Conservation (phyloP, 2,797 vertebrate genomes). For the Lindbergichthys nudifrons region DNA sequence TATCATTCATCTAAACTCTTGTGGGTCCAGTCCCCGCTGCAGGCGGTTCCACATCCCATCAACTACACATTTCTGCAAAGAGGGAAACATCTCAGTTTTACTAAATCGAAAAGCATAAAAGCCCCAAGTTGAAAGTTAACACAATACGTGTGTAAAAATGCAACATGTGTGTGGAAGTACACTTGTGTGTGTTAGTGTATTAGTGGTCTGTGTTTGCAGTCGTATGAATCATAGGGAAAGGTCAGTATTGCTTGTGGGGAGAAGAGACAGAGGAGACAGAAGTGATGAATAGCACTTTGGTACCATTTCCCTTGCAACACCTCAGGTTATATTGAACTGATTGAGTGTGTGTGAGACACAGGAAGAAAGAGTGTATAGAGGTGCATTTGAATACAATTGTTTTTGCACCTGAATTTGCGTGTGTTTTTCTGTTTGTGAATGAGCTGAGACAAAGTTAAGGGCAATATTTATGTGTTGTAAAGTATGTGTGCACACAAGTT, state of each 20-base stretch:
- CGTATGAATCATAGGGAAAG: conserved; percentile 57
- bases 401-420: background rate
- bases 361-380: too few species aligned
- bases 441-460: background rate
- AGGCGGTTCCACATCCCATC: conserved; percentile 20
- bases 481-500: background rate
- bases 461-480: background rate
- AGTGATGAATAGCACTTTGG: too few species aligned
- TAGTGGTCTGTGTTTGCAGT: conserved; percentile 2
- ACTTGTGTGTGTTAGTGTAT: background rate
- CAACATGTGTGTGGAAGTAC: background rate
- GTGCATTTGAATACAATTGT: background rate
- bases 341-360: too few species aligned
- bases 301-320: too few species aligned
- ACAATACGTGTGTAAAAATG: background rate
- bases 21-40: conserved; percentile 1
- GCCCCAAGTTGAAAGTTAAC: background rate
- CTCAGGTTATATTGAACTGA: too few species aligned
- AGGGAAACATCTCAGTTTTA: background rate
- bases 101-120: background rate
- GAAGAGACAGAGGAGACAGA: conserved; percentile 47
- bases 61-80: background rate
- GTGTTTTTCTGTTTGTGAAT: conserved; percentile 2
- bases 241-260: conserved; percentile 57
- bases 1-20: conserved; percentile 19